Evolutionary conservation across 2,888 invertebrate species (phyloP), one percentile per base, ranked within the genome.

Genomic region (Desoria tigrina): DNA sequence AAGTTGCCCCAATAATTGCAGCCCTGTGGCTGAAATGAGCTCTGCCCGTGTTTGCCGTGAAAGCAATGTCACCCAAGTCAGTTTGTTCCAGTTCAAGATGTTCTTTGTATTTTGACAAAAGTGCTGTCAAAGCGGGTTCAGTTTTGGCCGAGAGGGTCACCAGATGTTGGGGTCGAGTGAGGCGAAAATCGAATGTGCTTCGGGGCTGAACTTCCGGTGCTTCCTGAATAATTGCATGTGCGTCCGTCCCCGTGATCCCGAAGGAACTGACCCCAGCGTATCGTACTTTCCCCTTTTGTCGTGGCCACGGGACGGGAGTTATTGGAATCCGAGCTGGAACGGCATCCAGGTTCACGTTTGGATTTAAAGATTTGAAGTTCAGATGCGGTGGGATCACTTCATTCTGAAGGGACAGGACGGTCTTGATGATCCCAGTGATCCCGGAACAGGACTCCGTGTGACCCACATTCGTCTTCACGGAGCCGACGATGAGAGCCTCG

Each of bases 151-250:
- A 71, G 4, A 71, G 50, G 9, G 68, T 66, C 9, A 71, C 14
- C 14, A 73, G 18, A 24, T 69, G 63, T 24, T 53, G 58, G 24
- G 67, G 61, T 9, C 67, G 55, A 4, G 24, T 7, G 23, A 65
- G 57, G 26, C 50, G 7, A 27, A 63, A n/a, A 21, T 62, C 51
- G 42, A 57, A 42, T 6, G 16, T n/a, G 11, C 6, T 11, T 21
- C 61, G 28, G 45, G 28, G 37, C 27, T 50, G 54, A 23, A 51
- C 27, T 16, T 32, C 28, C 21, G 73, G 70, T 3, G 67, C 37
- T 32, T 71, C 70, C 39, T 71, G 57, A 9, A 71, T 14, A 53
- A 71, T 68, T 9, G 68, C 59, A 49, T 71, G 71, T 1, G 63
- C 60, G 50, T 68, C 63, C 1, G 71, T 68, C 9, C 63, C 62